phyloP scores from a whole-genome alignment of 2,113 vertebrate species.

The Alces alces region DNA sequence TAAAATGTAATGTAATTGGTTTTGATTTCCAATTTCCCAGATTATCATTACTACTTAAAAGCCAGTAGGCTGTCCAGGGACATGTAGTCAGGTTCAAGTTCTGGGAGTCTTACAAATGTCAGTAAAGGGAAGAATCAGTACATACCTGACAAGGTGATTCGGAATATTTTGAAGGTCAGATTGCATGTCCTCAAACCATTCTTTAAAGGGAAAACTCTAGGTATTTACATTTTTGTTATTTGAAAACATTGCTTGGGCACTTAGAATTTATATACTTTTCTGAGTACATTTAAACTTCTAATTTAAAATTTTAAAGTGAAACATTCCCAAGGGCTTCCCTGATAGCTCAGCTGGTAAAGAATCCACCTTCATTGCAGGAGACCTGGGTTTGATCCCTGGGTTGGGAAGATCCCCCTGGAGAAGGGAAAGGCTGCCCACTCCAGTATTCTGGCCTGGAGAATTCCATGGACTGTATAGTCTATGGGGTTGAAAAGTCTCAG shows the following conservation, averaged over 20 bases:
- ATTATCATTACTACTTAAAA: background rate
- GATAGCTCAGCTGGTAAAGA: background rate
- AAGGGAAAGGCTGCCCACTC: background rate
- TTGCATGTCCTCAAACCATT: background rate
- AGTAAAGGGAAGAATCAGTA: background rate
- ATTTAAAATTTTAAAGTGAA: background rate
- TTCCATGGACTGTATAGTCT: background rate
- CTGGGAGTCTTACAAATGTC: background rate
- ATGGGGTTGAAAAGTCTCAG: background rate
- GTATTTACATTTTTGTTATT: background rate
- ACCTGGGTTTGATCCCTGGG: background rate
- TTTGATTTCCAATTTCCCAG: background rate
- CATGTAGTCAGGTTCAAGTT: background rate
- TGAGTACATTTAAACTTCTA: background rate
- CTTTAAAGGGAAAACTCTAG: background rate
- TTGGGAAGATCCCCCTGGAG: background rate
- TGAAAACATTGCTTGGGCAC: background rate
- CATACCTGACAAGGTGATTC: accelerated
- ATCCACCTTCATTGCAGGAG: background rate
- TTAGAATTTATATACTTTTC: background rate
- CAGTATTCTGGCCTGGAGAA: background rate
- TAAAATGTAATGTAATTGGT: background rate
- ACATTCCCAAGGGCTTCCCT: background rate
- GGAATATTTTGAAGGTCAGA: background rate
- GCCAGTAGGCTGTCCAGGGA: background rate